Conservation (phyloP, 2,113 vertebrate species). For the Serinus canaria region DNA sequence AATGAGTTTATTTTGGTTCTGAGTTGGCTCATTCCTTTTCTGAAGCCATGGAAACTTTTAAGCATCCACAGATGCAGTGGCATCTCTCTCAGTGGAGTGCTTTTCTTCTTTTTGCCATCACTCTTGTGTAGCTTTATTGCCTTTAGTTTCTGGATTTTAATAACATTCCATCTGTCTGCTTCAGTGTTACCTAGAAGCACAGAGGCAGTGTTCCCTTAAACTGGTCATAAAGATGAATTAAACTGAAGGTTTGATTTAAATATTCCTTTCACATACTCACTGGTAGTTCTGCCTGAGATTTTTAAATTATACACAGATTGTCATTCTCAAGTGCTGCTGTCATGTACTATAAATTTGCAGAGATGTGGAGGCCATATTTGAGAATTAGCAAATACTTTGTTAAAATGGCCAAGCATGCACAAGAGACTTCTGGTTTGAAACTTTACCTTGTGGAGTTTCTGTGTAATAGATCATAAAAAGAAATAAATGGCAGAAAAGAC, state of each 20-base stretch:
- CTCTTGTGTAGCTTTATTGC: not conserved
- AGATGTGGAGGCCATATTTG: not conserved
- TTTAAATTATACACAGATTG: not conserved
- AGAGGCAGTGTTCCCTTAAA: not conserved
- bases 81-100: not conserved
- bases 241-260: not conserved
- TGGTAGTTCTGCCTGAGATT: not conserved
- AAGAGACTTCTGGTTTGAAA: not conserved
- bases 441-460: not conserved
- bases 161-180: not conserved
- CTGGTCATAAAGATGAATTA: not conserved
- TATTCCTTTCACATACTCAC: not conserved
- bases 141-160: not conserved
- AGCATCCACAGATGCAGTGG: not conserved
- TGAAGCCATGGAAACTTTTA: constrained; percentile 29
- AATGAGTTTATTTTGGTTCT: not conserved
- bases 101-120: not conserved
- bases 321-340: not conserved
- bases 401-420: not conserved
- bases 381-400: not conserved
- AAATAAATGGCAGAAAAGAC: not conserved
- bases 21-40: not conserved
- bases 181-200: not conserved
- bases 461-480: not conserved
- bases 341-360: not conserved